phyloP scores from a whole-genome alignment of 2,113 vertebrate genomes.

The Mellivora capensis region DNA sequence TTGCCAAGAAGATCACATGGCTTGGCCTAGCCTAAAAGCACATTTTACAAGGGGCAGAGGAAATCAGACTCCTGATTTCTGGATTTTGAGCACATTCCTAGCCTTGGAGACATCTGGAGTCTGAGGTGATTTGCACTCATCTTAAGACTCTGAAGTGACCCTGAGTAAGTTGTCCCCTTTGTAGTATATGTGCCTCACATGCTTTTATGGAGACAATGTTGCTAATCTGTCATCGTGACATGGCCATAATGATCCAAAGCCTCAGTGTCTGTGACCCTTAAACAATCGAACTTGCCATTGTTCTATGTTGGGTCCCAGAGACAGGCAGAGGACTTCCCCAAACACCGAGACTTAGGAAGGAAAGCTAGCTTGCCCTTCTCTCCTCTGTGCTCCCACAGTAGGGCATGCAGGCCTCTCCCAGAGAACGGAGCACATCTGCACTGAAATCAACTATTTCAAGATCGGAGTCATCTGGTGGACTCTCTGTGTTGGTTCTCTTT shows the following conservation, averaged over 20 bases:
- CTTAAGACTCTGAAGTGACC: not conserved
- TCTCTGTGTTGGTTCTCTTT: not conserved
- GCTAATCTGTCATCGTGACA: not conserved
- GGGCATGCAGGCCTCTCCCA: not conserved
- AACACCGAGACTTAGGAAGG: not conserved
- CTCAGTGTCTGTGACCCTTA: not conserved
- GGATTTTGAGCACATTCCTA: not conserved
- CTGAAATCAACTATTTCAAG: not conserved
- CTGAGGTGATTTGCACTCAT: not conserved
- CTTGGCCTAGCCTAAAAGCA: not conserved
- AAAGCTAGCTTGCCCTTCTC: not conserved
- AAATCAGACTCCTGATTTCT: not conserved
- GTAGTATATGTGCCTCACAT: rapidly evolving
- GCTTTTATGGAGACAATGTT: not conserved
- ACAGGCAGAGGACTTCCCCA: not conserved
- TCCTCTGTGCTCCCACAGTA: not conserved
- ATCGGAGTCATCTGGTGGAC: not conserved
- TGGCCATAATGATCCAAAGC: not conserved
- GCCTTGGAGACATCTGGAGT: not conserved
- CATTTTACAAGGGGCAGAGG: not conserved
- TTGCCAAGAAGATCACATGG: not conserved
- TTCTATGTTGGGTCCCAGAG: not conserved
- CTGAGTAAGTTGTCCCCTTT: not conserved
- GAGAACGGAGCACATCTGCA: not conserved
- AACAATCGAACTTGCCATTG: not conserved